These are phyloP conservation scores for Rotaria sp. DNA, from an alignment of 2,888 invertebrate species.

Conservation along the genomic window DNA sequence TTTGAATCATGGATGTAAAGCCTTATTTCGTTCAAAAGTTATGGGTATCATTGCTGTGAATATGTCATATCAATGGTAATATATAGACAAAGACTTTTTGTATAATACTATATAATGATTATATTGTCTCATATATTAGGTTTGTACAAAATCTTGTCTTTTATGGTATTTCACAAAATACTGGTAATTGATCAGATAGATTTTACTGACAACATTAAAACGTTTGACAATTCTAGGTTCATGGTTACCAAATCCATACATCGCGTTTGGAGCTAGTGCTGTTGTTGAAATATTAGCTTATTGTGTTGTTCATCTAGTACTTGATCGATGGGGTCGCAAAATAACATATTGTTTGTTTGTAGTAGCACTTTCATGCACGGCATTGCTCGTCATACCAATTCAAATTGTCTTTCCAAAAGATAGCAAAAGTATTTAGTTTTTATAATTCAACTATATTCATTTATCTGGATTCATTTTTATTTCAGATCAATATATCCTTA, in stretches of 20 bases:
- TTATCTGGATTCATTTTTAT: not conserved
- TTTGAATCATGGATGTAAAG: not conserved
- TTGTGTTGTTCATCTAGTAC: slow-evolving; percentile 59
- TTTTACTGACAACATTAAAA: too few species aligned
- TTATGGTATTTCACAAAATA: slow-evolving; percentile 38
- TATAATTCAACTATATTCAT: too few species aligned
- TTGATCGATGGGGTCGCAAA: slow-evolving; percentile 68
- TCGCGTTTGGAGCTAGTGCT: slow-evolving; percentile 69
- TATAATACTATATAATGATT: too few species aligned
- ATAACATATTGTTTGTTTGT: slow-evolving; percentile 66
- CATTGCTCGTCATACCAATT: not conserved
- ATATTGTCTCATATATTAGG: not conserved
- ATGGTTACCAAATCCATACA: slow-evolving; percentile 59
- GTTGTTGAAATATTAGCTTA: slow-evolving; percentile 71
- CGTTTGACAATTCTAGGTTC: not conserved
- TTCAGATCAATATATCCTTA: slow-evolving; percentile 14
- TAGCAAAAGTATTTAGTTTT: not conserved
- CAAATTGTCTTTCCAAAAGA: not conserved
- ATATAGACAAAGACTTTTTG: not conserved
- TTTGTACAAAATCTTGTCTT: slow-evolving; percentile 39
- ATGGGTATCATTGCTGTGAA: not conserved
- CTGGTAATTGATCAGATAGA: not conserved
- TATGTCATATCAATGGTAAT: slow-evolving; percentile 23
- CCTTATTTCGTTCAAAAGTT: not conserved
- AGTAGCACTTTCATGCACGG: slow-evolving; percentile 54